These are phyloP conservation scores for Clanis bilineata DNA, from an alignment of 2,888 invertebrate genomes.

Conservation along the genomic window DNA sequence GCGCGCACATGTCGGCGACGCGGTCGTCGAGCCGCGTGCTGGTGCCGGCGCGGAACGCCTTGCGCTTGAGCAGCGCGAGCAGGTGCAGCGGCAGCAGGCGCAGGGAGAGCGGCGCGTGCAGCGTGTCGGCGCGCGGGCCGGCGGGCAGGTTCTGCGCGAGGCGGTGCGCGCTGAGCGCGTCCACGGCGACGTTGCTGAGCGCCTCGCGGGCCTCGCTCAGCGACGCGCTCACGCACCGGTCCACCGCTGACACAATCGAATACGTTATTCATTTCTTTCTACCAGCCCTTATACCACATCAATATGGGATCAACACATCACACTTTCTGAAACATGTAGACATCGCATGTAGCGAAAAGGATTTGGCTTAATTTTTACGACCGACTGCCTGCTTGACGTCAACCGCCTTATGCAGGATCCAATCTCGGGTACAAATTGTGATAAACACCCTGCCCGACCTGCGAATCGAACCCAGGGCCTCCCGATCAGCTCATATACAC, in stretches of 20 bases:
- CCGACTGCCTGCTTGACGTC: no score
- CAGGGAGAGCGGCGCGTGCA: constrained; percentile 90
- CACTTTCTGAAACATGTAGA: no score
- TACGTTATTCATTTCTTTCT: not conserved
- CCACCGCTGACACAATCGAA: constrained; percentile 86
- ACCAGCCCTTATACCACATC: no score
- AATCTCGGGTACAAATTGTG: no score
- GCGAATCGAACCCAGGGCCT: no score
- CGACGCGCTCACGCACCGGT: constrained; percentile 92
- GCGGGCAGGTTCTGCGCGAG: constrained; percentile 84
- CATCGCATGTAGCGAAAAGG: no score
- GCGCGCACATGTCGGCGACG: constrained; percentile 94
- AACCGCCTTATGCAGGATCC: no score
- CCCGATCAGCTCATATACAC: not conserved
- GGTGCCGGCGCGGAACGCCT: constrained; percentile 93
- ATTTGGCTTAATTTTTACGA: no score
- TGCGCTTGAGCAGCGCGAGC: constrained; percentile 94
- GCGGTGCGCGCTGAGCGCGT: constrained; percentile 83
- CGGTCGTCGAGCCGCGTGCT: constrained; percentile 96
- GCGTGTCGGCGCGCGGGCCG: constrained; percentile 68
- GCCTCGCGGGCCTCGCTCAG: constrained; percentile 97
- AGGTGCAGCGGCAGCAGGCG: constrained; percentile 94
- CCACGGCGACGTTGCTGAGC: constrained; percentile 96
- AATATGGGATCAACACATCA: no score
- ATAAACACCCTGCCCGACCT: no score